phyloP scores from a whole-genome alignment of 2,888 invertebrate genomes.

The Nudaria mundana region DNA sequence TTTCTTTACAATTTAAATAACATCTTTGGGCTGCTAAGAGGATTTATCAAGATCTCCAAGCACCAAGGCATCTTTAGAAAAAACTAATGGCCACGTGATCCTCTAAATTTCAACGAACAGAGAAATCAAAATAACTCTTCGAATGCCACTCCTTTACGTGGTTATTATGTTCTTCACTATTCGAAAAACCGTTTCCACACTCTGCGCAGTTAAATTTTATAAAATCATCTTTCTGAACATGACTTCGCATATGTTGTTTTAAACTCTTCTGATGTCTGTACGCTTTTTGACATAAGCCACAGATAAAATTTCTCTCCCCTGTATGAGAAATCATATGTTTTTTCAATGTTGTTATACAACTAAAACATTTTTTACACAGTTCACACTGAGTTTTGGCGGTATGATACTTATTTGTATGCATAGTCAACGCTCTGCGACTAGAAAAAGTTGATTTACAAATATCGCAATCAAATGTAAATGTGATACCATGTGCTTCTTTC shows the following conservation, averaged over 20 bases:
- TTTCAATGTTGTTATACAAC: slow-evolving; percentile 54
- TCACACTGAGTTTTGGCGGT: slow-evolving; percentile 68
- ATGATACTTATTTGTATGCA: slow-evolving; percentile 62
- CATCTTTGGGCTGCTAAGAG: no score
- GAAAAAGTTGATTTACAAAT: slow-evolving; percentile 53
- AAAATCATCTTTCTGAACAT: slow-evolving; percentile 35
- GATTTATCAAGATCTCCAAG: no score
- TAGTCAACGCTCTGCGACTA: slow-evolving; percentile 52
- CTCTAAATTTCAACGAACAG: slow-evolving; percentile 12
- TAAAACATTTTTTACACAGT: slow-evolving; percentile 72
- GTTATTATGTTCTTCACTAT: slow-evolving; percentile 46
- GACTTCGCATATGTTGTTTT: slow-evolving; percentile 62
- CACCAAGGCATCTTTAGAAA: no score
- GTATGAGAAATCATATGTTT: slow-evolving; percentile 59
- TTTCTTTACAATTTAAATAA: no score
- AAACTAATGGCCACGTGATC: no score
- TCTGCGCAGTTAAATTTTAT: slow-evolving; percentile 46
- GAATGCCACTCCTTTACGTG: slow-evolving; percentile 60
- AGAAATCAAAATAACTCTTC: slow-evolving; percentile 40
- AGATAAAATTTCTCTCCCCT: slow-evolving; percentile 53
- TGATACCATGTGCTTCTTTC: slow-evolving; percentile 57
- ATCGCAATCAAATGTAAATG: slow-evolving; percentile 57
- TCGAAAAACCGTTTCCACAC: slow-evolving; percentile 45
- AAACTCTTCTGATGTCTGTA: slow-evolving; percentile 72
- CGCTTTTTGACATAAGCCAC: slow-evolving; percentile 70